Conservation (phyloP, 2,888 invertebrate genomes). For the Rhyacophila evoluta region DNA sequence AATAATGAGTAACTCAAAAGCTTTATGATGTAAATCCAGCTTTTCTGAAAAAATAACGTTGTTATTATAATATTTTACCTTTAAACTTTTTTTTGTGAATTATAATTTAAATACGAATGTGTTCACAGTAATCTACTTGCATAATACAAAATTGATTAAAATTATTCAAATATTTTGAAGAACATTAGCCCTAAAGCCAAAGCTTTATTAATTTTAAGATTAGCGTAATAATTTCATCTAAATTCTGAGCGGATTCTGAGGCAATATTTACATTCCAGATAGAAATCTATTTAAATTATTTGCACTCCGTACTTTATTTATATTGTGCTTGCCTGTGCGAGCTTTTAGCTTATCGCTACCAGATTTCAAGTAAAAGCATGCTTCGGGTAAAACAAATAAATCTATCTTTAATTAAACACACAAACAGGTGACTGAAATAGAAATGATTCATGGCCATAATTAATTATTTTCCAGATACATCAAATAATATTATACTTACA, state of each 20-base stretch:
- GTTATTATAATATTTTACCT: too few relatives aligned
- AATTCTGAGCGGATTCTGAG: constrained; percentile 14
- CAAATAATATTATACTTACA: too few relatives aligned
- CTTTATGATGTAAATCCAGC: too few relatives aligned
- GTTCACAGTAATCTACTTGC: not conserved
- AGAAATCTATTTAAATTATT: constrained; percentile 22
- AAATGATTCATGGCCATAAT: constrained; percentile 2
- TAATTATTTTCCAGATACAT: not conserved
- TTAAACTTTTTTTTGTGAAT: too few relatives aligned
- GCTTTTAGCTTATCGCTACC: not conserved
- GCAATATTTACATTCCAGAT: constrained; percentile 16
- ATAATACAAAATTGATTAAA: constrained; percentile 15
- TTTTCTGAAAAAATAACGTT: too few relatives aligned
- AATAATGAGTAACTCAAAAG: not conserved
- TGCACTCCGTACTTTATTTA: constrained; percentile 16
- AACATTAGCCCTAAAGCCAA: not conserved
- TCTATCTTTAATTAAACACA: constrained; percentile 22
- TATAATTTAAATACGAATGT: not conserved
- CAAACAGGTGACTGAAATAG: constrained; percentile 1
- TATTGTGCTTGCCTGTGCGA: not conserved
- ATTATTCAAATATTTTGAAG: constrained; percentile 21
- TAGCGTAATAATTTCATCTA: constrained; percentile 24
- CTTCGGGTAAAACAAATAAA: constrained; percentile 1
- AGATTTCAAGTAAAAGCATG: not conserved
- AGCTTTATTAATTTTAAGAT: constrained; percentile 18